Conservation (phyloP, 2,797 vertebrate genomes). For the Tympanoctomys barrerae region DNA sequence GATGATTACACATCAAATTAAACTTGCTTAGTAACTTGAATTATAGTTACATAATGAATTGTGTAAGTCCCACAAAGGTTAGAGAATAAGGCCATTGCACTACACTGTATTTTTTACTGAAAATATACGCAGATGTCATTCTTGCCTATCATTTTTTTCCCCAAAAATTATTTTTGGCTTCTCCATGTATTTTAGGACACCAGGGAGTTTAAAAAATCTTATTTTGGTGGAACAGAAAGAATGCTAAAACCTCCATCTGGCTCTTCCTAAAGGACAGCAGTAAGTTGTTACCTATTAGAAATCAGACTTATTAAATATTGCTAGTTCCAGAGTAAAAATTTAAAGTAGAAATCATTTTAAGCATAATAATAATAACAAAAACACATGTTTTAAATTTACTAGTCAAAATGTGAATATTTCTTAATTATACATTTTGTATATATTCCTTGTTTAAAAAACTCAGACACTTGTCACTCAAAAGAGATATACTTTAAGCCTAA, state of each 20-base stretch:
- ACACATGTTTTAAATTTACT: neutral
- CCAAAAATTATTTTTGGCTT: neutral
- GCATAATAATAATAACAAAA: constrained; percentile 9
- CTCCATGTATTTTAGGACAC: neutral
- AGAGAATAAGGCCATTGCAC: neutral
- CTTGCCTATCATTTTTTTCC: neutral
- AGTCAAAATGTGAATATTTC: neutral
- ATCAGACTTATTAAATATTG: constrained; percentile 30
- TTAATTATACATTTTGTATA: neutral
- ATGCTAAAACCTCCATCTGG: neutral
- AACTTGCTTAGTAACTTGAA: constrained; percentile 22
- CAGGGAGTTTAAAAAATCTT: neutral
- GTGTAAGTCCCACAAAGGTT: neutral
- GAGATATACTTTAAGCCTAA: constrained; percentile 1
- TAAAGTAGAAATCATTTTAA: constrained; percentile 31
- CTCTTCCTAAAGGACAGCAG: neutral
- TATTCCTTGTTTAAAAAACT: neutral
- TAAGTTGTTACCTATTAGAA: neutral
- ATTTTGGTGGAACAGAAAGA: neutral
- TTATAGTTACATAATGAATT: neutral
- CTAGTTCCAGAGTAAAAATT: neutral
- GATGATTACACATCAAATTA: constrained; percentile 11
- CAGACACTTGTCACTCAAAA: constrained; percentile 16
- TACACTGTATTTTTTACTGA: constrained; percentile 29
- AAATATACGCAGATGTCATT: neutral